Percentiles rank a stretch among this genome's conserved stretches.
Conservation (phyloP, 2,113 vertebrate species). For the Mus musculus region DNA sequence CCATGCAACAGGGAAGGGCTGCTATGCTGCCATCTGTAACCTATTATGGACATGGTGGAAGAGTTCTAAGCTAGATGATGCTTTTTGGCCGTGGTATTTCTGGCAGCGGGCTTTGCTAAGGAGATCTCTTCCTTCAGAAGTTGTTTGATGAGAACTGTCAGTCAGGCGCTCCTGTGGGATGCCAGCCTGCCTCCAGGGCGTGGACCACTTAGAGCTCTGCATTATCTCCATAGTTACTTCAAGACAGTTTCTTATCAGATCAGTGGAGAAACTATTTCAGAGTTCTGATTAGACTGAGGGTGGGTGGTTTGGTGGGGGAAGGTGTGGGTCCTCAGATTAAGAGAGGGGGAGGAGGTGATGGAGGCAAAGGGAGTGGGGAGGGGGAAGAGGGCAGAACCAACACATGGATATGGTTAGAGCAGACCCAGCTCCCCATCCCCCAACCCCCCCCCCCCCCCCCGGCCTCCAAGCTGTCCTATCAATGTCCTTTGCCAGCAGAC, state of each 20-base stretch:
- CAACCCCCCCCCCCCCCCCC: too few relatives aligned
- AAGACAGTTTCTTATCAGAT: background rate
- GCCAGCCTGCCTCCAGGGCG: background rate
- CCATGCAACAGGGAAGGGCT: background rate
- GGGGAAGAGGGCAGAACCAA: background rate
- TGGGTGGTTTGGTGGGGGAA: too few relatives aligned
- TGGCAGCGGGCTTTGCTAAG: background rate
- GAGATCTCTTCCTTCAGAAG: background rate
- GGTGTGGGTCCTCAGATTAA: background rate
- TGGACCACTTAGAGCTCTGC: background rate
- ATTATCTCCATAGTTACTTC: slow-evolving; percentile 25
- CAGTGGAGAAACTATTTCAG: slow-evolving; percentile 17
- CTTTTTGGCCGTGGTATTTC: background rate
- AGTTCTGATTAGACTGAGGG: background rate
- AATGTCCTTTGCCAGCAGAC: background rate
- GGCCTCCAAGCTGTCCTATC: background rate
- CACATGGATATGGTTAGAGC: background rate
- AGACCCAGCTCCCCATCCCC: background rate
- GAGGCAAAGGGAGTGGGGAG: background rate
- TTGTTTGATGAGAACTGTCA: background rate
- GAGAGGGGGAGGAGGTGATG: background rate
- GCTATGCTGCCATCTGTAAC: background rate
- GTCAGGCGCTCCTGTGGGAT: background rate
- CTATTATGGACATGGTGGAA: background rate
- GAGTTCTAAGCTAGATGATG: slow-evolving; percentile 28